Conservation (phyloP, 1,140 invertebrate species). For the Aphaenogaster floridana region DNA sequence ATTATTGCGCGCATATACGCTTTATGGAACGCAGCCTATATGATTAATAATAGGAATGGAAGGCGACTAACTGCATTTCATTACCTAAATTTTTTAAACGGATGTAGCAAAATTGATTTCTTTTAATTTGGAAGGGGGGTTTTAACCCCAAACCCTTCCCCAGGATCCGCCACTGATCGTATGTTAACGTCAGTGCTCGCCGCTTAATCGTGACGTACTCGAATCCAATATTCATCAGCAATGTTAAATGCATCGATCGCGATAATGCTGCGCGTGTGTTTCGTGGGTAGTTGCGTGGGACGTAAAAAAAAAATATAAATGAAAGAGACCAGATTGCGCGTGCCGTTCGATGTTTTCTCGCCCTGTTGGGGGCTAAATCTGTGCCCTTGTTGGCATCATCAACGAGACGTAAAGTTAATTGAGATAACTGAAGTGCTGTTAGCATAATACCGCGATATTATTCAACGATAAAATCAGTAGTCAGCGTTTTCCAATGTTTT, state of each 20-base stretch:
- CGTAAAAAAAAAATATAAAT: constrained; percentile 20
- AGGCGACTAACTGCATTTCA: too few relatives aligned
- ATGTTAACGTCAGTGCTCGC: neutral
- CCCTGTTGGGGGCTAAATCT: neutral
- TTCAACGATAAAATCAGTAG: constrained; percentile 35
- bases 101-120: too few relatives aligned
- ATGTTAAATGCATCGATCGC: neutral
- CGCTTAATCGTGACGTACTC: neutral
- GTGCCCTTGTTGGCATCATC: neutral
- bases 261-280: neutral
- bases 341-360: constrained; percentile 8
- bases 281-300: neutral
- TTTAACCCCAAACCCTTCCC: too few relatives aligned
- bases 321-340: neutral
- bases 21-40: too few relatives aligned
- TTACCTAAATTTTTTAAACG: too few relatives aligned
- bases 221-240: constrained; percentile 19
- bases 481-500: constrained; percentile 11
- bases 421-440: constrained; percentile 16
- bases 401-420: constrained; percentile 35
- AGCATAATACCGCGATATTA: constrained; percentile 3
- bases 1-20: too few relatives aligned
- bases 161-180: neutral
- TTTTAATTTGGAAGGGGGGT: too few relatives aligned
- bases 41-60: too few relatives aligned